A percentile compares a stretch with the other conserved stretches of the same genome.
phyloP scores from a whole-genome alignment of 2,797 vertebrate genomes.

The Perodicticus potto region DNA sequence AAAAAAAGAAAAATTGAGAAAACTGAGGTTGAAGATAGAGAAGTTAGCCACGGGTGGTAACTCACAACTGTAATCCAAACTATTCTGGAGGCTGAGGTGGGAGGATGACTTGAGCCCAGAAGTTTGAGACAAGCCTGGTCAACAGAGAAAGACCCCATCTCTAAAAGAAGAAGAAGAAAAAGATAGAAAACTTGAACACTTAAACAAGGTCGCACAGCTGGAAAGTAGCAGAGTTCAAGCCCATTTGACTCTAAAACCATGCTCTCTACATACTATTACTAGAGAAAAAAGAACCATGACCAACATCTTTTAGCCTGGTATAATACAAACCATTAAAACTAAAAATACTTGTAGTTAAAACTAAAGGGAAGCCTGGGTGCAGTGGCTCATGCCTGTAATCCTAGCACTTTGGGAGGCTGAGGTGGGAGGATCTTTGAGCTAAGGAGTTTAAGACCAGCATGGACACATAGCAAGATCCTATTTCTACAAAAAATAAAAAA shows the following conservation, averaged over 20 bases:
- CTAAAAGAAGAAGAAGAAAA: too few relatives aligned
- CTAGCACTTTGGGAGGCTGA: too few relatives aligned
- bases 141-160: too few relatives aligned
- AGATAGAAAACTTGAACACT: neutral
- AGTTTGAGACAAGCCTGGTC: too few relatives aligned
- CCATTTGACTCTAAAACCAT: constrained; percentile 28
- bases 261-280: neutral
- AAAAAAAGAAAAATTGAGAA: neutral
- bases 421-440: too few relatives aligned
- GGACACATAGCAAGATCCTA: too few relatives aligned
- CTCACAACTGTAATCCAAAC: too few relatives aligned
- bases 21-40: neutral
- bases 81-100: too few relatives aligned
- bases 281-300: constrained; percentile 20
- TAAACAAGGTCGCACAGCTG: neutral
- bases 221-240: constrained; percentile 37
- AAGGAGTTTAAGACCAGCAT: too few relatives aligned
- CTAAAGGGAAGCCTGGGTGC: neutral
- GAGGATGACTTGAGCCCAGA: too few relatives aligned
- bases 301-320: constrained; percentile 8
- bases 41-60: neutral
- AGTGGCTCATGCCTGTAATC: too few relatives aligned
- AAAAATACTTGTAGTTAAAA: constrained; percentile 51
- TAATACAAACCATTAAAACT: constrained; percentile 42
- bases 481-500: too few relatives aligned